Conservation (phyloP, 2,113 vertebrate genomes). For the Tretioscincus oriximinensis region DNA sequence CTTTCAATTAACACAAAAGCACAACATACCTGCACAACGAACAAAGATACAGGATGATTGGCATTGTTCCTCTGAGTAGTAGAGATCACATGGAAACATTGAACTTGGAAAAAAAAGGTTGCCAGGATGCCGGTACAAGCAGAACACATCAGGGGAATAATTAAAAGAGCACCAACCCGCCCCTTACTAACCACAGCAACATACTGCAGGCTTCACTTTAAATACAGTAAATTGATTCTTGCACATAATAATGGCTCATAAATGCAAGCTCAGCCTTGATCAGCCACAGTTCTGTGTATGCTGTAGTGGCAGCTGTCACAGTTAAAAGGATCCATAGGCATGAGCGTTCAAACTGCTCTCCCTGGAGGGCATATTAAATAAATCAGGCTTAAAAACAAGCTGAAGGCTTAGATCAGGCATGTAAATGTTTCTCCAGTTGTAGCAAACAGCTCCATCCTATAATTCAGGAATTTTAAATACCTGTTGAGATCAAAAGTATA, state of each 20-base stretch:
- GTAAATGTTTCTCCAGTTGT: constrained; percentile 33
- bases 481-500: accelerated
- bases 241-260: background rate
- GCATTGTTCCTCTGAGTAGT: constrained; percentile 34
- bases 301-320: accelerated
- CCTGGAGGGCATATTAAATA: constrained; percentile 36
- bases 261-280: constrained; percentile 27
- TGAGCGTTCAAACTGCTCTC: constrained; percentile 14
- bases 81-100: constrained; percentile 47
- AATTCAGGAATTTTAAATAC: background rate
- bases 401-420: constrained; percentile 17
- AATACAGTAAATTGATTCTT: constrained; percentile 43
- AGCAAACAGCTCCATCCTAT: background rate
- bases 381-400: constrained; percentile 43
- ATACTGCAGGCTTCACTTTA: constrained; percentile 35
- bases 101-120: constrained; percentile 53
- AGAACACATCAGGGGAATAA: constrained; percentile 44
- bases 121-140: constrained; percentile 9
- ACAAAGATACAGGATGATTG: constrained; percentile 36
- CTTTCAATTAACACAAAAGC: constrained; percentile 19
- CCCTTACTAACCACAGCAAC: constrained; percentile 40
- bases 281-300: constrained; percentile 19
- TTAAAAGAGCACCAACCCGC: constrained; percentile 36
- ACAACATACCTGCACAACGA: constrained; percentile 31
- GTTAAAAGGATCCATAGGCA: background rate